Conservation (phyloP, 64 coral and sea anemone genomes). For the Stichodactyla mertensii region DNA sequence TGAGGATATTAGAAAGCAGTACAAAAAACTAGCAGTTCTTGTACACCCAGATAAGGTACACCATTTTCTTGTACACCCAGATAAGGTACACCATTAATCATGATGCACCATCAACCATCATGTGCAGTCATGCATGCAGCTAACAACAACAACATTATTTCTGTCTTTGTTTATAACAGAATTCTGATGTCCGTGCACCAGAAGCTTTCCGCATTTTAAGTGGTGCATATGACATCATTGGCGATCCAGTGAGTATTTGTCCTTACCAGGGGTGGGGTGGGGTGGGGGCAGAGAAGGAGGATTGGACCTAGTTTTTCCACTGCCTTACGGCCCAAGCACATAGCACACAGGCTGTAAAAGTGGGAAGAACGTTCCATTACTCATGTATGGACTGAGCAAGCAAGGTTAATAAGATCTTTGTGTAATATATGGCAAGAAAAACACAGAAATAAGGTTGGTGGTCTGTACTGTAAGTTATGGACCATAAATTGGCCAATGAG, state of each 20-base stretch:
- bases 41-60: slow-evolving; percentile 88
- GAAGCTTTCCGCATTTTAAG: slow-evolving; percentile 79
- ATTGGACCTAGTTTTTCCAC: no score
- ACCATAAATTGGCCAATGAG: no score
- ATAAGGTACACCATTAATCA: slow-evolving; percentile 32
- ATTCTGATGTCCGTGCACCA: slow-evolving; percentile 48
- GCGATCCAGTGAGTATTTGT: slow-evolving; percentile 56
- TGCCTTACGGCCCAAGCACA: no score
- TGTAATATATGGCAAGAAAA: no score
- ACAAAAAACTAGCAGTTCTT: slow-evolving; percentile 73
- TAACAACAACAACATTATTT: not conserved
- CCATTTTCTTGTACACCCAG: slow-evolving; percentile 71
- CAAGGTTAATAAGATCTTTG: no score
- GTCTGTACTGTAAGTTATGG: no score
- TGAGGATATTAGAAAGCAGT: slow-evolving; percentile 79
- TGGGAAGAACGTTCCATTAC: no score
- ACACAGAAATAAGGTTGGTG: no score
- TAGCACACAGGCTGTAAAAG: no score
- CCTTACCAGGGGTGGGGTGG: no score
- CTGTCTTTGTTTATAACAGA: slow-evolving; percentile 5
- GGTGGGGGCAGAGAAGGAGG: not conserved
- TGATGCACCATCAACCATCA: not conserved
- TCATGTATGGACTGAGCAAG: no score
- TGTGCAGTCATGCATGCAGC: not conserved
- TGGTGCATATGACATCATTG: slow-evolving; percentile 69